These are phyloP conservation scores for Platerodrilus igneus DNA, from an alignment of 2,888 invertebrate species.

Conservation along the genomic window DNA sequence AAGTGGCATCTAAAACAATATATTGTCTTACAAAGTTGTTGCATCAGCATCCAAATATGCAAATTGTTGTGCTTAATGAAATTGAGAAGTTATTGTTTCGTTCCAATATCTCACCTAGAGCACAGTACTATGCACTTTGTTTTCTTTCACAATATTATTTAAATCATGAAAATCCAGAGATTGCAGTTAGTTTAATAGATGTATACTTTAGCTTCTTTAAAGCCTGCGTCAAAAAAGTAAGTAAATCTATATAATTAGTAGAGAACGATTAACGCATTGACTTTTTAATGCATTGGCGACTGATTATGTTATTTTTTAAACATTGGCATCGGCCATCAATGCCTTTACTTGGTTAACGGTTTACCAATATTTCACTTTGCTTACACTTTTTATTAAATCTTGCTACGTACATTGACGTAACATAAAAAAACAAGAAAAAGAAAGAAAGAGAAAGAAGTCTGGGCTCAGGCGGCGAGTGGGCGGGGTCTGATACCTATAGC, in stretches of 20 bases:
- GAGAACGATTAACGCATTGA: too few species aligned
- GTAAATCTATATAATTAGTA: conserved; percentile 6
- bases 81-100: conserved; percentile 86
- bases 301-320: too few species aligned
- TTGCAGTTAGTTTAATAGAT: conserved; percentile 79
- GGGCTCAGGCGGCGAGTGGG: too few species aligned
- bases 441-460: too few species aligned
- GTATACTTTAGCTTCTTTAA: conserved; percentile 97
- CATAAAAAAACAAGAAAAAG: too few species aligned
- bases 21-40: conserved; percentile 80
- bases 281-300: too few species aligned
- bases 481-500: too few species aligned
- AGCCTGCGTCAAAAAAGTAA: conserved; percentile 75
- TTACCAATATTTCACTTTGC: too few species aligned
- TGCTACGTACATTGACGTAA: too few species aligned
- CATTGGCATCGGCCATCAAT: too few species aligned
- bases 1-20: conserved; percentile 83
- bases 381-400: too few species aligned
- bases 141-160: conserved; percentile 83
- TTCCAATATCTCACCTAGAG: conserved; percentile 73
- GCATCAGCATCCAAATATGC: conserved; percentile 87
- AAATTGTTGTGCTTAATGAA: conserved; percentile 77
- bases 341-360: too few species aligned
- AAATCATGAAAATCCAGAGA: conserved; percentile 63
- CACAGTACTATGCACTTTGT: conserved; percentile 92